These are phyloP conservation scores for Geodia barretti DNA, from an alignment of 37 sponge, comb jelly and placozoan species.

Conservation along the genomic window DNA sequence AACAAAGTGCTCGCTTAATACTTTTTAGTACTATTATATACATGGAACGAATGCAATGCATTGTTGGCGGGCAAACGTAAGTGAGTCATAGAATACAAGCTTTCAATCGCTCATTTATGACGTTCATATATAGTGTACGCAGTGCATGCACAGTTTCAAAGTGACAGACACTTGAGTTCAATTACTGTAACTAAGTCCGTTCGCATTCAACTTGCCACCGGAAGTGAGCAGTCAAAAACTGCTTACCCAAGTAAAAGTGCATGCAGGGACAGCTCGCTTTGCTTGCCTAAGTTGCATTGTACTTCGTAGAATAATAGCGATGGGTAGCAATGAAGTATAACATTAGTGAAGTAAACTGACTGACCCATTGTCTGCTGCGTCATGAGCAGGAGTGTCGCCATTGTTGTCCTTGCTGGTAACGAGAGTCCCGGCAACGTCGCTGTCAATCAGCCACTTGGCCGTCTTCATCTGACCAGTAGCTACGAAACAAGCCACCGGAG, in stretches of 20 bases:
- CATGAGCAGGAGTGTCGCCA: conserved; percentile 87
- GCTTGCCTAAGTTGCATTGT: background rate
- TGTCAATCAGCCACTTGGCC: conserved; percentile 71
- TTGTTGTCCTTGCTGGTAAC: conserved; percentile 53
- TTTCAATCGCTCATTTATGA: background rate
- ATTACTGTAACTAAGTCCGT: too few relatives aligned
- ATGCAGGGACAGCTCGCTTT: background rate
- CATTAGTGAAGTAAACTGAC: too few relatives aligned
- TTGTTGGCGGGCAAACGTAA: too few relatives aligned
- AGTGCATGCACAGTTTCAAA: too few relatives aligned
- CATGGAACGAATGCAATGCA: too few relatives aligned
- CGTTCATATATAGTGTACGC: background rate
- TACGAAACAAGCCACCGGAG: background rate
- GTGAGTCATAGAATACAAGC: background rate
- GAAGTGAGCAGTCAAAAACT: too few relatives aligned
- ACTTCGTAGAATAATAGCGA: background rate
- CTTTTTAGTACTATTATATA: too few relatives aligned
- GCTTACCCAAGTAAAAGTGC: too few relatives aligned
- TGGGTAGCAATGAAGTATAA: background rate
- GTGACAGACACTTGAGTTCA: too few relatives aligned
- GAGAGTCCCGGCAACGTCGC: conserved; percentile 62
- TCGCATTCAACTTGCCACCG: too few relatives aligned
- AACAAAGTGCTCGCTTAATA: too few relatives aligned
- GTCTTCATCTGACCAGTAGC: conserved; percentile 58
- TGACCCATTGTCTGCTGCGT: conserved; percentile 83